Percentiles rank a stretch among this genome's conserved stretches.
Conservation (phyloP, 92 coral and sea anemone genomes). For the Palythoa heliodiscus region DNA sequence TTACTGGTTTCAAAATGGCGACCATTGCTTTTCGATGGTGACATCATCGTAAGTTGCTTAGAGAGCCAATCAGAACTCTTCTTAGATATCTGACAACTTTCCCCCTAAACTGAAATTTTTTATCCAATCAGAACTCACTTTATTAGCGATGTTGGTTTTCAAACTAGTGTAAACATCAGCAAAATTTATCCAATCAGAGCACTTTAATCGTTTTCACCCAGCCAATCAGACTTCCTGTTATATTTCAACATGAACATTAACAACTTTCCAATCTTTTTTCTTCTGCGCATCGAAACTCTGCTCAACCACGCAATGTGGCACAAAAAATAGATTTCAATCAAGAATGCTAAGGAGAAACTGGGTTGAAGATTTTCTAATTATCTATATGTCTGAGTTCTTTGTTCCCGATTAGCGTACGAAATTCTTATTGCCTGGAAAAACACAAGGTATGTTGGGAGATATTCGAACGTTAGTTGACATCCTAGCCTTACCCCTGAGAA, state of each 20-base stretch:
- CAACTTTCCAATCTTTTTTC: not conserved
- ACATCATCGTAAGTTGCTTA: conserved; percentile 40
- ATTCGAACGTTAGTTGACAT: not conserved
- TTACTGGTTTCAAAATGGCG: conserved; percentile 56
- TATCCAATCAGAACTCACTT: conserved; percentile 56
- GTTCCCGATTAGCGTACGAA: conserved; percentile 13
- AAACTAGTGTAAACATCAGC: conserved; percentile 37
- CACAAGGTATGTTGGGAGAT: conserved; percentile 29
- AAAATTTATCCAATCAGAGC: conserved; percentile 37
- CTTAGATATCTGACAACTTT: conserved; percentile 26
- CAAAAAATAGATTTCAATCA: conserved; percentile 14
- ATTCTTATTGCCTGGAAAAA: conserved; percentile 20
- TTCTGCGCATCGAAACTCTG: conserved; percentile 42
- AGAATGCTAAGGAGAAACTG: not conserved
- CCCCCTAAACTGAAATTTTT: not conserved
- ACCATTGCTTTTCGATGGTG: conserved; percentile 38
- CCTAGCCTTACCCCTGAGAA: conserved; percentile 3
- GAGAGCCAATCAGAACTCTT: conserved; percentile 55
- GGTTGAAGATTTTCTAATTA: conserved; percentile 9
- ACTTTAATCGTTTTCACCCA: not conserved
- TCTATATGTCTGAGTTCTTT: not conserved
- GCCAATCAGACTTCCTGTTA: conserved; percentile 24
- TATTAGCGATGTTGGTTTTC: conserved; percentile 20
- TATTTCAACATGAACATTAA: not conserved
- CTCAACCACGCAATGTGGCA: conserved; percentile 41